Conservation (phyloP, 2,113 vertebrate genomes). For the Grammomys surdaster region DNA sequence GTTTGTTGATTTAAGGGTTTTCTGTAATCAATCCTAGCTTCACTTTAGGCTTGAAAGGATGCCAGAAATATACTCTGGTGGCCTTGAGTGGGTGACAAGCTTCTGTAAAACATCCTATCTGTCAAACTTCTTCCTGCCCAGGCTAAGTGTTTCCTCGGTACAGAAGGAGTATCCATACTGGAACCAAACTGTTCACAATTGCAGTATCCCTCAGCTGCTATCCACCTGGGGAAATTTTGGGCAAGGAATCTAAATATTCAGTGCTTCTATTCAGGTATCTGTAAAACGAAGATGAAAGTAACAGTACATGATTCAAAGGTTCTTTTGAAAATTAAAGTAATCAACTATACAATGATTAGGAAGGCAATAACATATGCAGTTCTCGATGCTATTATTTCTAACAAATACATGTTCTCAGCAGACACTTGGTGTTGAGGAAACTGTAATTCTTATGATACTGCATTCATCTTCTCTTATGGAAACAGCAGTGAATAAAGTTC, state of each 20-base stretch:
- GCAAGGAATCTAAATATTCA: background rate
- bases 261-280: background rate
- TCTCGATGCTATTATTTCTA: background rate
- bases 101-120: background rate
- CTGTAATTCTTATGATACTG: background rate
- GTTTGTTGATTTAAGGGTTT: slow-evolving; percentile 61
- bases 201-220: background rate
- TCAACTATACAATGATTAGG: background rate
- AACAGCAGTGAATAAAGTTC: background rate
- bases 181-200: background rate
- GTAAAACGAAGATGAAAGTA: background rate
- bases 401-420: slow-evolving; percentile 15
- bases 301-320: background rate
- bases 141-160: background rate
- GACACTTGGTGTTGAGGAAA: background rate
- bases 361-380: background rate
- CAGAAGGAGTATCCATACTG: background rate
- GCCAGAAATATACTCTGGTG: background rate
- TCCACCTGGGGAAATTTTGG: background rate
- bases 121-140: background rate
- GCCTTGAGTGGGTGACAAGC: background rate
- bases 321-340: background rate
- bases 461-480: background rate
- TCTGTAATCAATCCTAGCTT: slow-evolving; percentile 45
- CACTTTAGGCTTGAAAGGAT: slow-evolving; percentile 5